phyloP scores from a whole-genome alignment of 2,888 invertebrate genomes.

The Chloroclysta siterata region DNA sequence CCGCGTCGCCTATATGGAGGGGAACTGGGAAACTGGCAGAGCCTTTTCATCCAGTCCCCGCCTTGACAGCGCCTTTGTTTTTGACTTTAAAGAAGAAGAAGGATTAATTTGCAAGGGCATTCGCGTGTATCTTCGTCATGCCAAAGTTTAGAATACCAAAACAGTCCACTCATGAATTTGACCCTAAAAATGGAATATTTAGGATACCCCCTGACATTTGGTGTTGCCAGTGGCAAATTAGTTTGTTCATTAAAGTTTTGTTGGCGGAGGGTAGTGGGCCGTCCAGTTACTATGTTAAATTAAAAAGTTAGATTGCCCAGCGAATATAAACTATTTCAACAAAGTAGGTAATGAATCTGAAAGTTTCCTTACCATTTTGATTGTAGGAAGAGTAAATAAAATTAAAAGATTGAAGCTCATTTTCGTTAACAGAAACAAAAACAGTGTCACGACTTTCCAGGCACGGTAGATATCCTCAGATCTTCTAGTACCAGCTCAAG shows the following conservation, averaged over 20 bases:
- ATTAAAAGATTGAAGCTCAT: too few relatives aligned
- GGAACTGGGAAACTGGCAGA: too few relatives aligned
- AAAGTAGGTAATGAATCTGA: background rate
- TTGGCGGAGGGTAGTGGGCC: conserved; percentile 6
- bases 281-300: conserved; percentile 6
- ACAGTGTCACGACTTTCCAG: too few relatives aligned
- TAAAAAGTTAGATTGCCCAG: conserved; percentile 16
- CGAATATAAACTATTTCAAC: background rate
- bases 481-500: too few relatives aligned
- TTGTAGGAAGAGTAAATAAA: background rate
- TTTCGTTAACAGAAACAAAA: too few relatives aligned
- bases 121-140: too few relatives aligned
- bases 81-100: too few relatives aligned
- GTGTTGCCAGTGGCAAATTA: conserved; percentile 10
- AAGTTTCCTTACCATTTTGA: background rate
- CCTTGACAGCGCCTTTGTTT: too few relatives aligned
- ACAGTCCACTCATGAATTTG: background rate
- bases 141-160: background rate
- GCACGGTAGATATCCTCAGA: too few relatives aligned
- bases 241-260: conserved; percentile 23
- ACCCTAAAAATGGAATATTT: background rate
- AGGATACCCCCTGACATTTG: conserved; percentile 3
- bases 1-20: too few relatives aligned
- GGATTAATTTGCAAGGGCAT: too few relatives aligned
- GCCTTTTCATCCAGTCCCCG: too few relatives aligned